Evolutionary conservation across 1,140 invertebrate species (phyloP), one percentile per base, ranked within the genome.

Genomic region (Stegodyphus mimosarum): DNA sequence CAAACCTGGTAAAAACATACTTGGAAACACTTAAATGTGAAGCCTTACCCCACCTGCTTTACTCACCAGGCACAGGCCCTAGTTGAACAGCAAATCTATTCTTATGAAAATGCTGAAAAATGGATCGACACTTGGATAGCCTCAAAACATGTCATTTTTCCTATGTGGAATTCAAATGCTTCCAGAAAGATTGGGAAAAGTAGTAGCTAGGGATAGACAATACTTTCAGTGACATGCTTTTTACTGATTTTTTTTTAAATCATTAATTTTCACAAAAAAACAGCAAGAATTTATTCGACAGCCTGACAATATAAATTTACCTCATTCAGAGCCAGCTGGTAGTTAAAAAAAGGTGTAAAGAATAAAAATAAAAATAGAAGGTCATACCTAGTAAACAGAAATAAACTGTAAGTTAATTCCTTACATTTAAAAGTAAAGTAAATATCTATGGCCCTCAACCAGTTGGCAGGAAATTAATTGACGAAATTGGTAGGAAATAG

Each of bases 41-140:
- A 87, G 73, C 85, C 18, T 64, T 87, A 63, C 49, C 80, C n/a
- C 72, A 87, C 52, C 52, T 72, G 55, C 69, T 81, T 50, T 87
- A 77, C 50, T 85, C 71, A 76, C 73, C 86, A 79, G 80, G 77
- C 86, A 17, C 71, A 86, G 51, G 69, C 50, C 64, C 15, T 77
- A 13, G 15, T 48, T 67, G 64, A 77, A 33, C 2, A 63, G 75
- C 52, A 77, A 13, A 63, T 17, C 55, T 52, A 77, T 52, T 52
- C 7, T 48, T 77, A 77, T 51, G 7, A 77, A 77, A 33, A 77
- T 50, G 52, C 48, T 13, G 2, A 50, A 67, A 77, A 63, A 52
- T 60, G 52, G 55, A 2, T 60, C 2, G 6, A 52, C 53, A n/a
- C 13, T 49, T 77, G 52, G 75, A 52, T 77, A 6, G n/a, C 75